Percentiles rank a stretch among this genome's conserved stretches.
Evolutionary conservation across 1,140 invertebrate genomes (phyloP).

Genomic region (Brachionus calyciflorus): DNA sequence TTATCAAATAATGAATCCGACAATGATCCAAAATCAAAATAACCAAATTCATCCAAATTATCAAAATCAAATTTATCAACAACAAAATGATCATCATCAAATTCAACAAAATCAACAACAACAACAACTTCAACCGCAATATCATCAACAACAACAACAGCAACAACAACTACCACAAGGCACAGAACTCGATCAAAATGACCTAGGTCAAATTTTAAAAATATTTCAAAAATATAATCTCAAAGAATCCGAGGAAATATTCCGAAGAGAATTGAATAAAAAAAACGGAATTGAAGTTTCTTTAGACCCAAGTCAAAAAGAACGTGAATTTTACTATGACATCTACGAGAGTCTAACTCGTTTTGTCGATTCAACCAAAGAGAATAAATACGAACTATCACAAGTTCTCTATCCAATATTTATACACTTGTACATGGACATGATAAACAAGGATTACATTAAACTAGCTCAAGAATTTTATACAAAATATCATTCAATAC

Average conservation of each 20-base stretch:
- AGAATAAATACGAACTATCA: constrained; percentile 39
- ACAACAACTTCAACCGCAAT: not conserved
- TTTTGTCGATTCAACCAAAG: constrained; percentile 40
- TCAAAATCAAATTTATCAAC: not conserved
- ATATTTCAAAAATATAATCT: constrained; percentile 46
- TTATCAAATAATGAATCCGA: constrained; percentile 12
- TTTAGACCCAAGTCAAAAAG: constrained; percentile 19
- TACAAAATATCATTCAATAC: not conserved
- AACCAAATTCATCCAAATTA: not conserved
- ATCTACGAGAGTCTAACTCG: constrained; percentile 17
- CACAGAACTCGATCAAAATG: constrained; percentile 22
- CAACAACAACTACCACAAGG: not conserved
- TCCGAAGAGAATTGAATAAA: not conserved
- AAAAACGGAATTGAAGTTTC: constrained; percentile 45
- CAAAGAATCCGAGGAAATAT: constrained; percentile 43
- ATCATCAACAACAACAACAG: not conserved
- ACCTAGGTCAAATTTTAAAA: constrained; percentile 16
- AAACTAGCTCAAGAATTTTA: constrained; percentile 36
- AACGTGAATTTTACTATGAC: constrained; percentile 39
- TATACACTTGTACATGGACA: constrained; percentile 40
- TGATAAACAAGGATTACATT: constrained; percentile 34
- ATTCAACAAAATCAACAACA: not conserved
- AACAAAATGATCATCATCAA: not conserved
- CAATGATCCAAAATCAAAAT: not conserved
- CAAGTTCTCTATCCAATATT: constrained; percentile 46